Evolutionary conservation across 2,113 vertebrate genomes (phyloP), one percentile per base, ranked within the genome.

Genomic region (Mormyrus lacerda): DNA sequence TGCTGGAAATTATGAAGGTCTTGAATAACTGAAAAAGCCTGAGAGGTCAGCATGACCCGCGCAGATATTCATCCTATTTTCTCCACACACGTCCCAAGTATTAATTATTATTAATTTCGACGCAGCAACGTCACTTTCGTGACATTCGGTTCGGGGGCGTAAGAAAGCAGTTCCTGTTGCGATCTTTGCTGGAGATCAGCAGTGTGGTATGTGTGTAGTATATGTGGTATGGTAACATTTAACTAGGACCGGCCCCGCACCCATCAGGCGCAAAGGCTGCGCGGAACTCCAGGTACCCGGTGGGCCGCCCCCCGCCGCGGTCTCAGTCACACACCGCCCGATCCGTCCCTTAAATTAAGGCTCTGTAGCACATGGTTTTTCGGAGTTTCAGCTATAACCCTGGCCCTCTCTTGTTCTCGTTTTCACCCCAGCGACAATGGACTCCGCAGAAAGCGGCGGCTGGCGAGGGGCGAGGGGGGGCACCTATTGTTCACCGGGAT

Each of bases 401-500:
- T 11, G 50, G 17, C 39, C 6, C 58, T 4, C 10, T 73, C 45
- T 88, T 15, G 42, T 88, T 47, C 45, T 50, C 61, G 3, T 69
- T 31, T 88, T 90, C 90, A 90, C 89, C 90, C 91, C 92, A 91
- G 91, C 91, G 90, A 93, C 91, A 92, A 90, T 87, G 91, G 90
- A 76, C 90, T 88, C 90, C 89, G 92, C 92, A 88, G 92, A 93
- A 91, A 89, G 91, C 27, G 86, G n/a, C 44, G 35, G 65, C 53
- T 55, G n/a, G 11, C 85, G 89, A 89, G 90, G 89, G 79, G 88
- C 35, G 91, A 69, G 92, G 91, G 90, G 90, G 89, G 89, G 79
- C 69, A 58, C 93, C 94, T 93, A 95, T 96, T 96, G 95, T 96
- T 93, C 92, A 92, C 95, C 94, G 96, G 95, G 95, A 45, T 88